Percentiles rank a stretch among this genome's conserved stretches.
These are phyloP conservation scores for Malurus leucopterus DNA, from an alignment of 2,797 vertebrate species.

Conservation along the genomic window DNA sequence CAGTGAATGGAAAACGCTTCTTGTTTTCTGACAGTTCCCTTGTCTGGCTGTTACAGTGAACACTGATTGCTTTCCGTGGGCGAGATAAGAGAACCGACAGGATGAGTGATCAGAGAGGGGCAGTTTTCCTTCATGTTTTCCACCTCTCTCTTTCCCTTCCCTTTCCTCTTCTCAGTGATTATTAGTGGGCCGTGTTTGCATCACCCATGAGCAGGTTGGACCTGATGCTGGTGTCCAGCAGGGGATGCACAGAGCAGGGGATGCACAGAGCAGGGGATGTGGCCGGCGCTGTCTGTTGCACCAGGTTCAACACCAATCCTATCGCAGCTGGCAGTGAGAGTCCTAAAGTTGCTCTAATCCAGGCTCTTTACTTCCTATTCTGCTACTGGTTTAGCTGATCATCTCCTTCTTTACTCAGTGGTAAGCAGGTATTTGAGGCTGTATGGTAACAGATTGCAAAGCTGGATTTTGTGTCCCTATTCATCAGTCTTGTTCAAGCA, in stretches of 20 bases:
- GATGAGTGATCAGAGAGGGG: not conserved
- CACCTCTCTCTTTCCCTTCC: not conserved
- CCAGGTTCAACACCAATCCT: not conserved
- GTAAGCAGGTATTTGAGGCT: constrained; percentile 41
- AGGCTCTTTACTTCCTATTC: constrained; percentile 42
- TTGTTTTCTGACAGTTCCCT: not conserved
- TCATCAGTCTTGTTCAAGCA: not conserved
- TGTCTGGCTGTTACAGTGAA: not conserved
- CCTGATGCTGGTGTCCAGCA: constrained; percentile 27
- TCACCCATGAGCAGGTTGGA: not conserved
- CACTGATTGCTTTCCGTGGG: not conserved
- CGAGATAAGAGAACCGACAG: not conserved
- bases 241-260: constrained; percentile 59
- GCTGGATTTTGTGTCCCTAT: not conserved
- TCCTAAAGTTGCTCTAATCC: constrained; percentile 16
- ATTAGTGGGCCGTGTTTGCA: not conserved
- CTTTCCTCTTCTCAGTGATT: not conserved
- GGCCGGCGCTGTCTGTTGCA: not conserved
- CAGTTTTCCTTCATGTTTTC: not conserved
- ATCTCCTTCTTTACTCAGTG: constrained; percentile 39
- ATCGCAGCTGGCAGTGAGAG: not conserved
- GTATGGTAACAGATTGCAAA: constrained; percentile 5
- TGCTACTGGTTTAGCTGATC: constrained; percentile 32
- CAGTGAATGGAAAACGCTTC: not conserved
- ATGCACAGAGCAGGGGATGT: not conserved